Percentiles rank a stretch among this genome's conserved stretches.
phyloP scores from a whole-genome alignment of 1,140 invertebrate species.

The Philotrypesis tridentata region DNA sequence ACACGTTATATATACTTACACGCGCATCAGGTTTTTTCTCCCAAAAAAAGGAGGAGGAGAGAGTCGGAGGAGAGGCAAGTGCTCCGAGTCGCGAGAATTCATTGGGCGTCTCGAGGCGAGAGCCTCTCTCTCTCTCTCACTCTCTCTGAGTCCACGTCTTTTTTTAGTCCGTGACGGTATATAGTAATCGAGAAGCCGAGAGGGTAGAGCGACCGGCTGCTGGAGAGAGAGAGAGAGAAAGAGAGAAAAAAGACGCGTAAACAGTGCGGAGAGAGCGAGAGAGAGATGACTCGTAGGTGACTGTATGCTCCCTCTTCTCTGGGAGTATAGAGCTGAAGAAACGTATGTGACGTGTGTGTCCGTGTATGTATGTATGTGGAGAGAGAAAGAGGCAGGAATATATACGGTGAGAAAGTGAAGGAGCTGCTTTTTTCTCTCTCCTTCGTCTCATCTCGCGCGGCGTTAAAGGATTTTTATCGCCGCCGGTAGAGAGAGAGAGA shows the following conservation, averaged over 20 bases:
- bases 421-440: neutral
- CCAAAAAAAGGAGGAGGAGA: constrained; percentile 34
- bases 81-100: constrained; percentile 12
- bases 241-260: constrained; percentile 6
- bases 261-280: neutral
- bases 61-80: neutral
- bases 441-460: neutral
- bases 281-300: constrained; percentile 1
- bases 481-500: too few species aligned
- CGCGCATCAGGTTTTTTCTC: neutral
- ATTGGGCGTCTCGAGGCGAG: constrained; percentile 28
- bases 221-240: neutral
- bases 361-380: neutral
- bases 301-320: neutral
- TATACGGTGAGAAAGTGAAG: constrained; percentile 3
- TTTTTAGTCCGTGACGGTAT: constrained; percentile 39
- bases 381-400: neutral
- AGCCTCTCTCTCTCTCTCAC: too few species aligned
- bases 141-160: constrained; percentile 31
- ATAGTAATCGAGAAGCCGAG: constrained; percentile 16
- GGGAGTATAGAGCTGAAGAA: too few species aligned
- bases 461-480: constrained; percentile 35
- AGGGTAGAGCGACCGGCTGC: neutral
- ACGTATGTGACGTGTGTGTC: too few species aligned
- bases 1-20: too few species aligned